Evolutionary conservation across 2,113 vertebrate genomes (phyloP).

Genomic region (Isichthys henryi): DNA sequence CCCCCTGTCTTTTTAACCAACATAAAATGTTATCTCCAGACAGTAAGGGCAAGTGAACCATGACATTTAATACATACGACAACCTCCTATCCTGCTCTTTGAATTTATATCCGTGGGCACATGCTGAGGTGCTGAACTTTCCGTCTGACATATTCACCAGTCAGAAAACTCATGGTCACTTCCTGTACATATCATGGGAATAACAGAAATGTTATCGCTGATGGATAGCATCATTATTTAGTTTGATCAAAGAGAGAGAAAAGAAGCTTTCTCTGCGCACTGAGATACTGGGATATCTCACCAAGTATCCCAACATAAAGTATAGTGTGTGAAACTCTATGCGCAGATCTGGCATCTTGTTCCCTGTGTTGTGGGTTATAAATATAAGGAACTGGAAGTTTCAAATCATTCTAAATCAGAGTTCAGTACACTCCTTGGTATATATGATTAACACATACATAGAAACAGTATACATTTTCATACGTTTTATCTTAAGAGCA

Average conservation of each 20-base stretch:
- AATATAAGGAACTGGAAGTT: neutral
- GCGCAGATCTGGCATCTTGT: neutral
- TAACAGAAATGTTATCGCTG: neutral
- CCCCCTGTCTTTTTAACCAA: constrained; percentile 33
- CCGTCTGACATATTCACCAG: constrained; percentile 25
- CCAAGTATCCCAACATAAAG: neutral
- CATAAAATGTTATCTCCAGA: constrained; percentile 27
- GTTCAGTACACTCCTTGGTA: neutral
- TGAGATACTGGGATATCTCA: neutral
- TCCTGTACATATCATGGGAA: neutral
- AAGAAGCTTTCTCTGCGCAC: neutral
- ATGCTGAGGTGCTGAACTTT: constrained; percentile 46
- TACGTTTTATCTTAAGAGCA: neutral
- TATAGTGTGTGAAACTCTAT: neutral
- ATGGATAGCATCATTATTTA: neutral
- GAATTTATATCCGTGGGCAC: constrained; percentile 41
- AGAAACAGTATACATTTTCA: neutral
- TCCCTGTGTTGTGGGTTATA: neutral
- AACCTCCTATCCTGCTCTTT: constrained; percentile 33
- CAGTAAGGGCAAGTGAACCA: neutral
- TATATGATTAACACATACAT: neutral
- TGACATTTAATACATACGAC: constrained; percentile 12
- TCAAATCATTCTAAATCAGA: neutral
- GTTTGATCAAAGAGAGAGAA: neutral
- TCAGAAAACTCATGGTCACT: constrained; percentile 11